Base-by-base conservation (phyloP, 2,797 vertebrate species). In the Anniella stebbinsi region DNA sequence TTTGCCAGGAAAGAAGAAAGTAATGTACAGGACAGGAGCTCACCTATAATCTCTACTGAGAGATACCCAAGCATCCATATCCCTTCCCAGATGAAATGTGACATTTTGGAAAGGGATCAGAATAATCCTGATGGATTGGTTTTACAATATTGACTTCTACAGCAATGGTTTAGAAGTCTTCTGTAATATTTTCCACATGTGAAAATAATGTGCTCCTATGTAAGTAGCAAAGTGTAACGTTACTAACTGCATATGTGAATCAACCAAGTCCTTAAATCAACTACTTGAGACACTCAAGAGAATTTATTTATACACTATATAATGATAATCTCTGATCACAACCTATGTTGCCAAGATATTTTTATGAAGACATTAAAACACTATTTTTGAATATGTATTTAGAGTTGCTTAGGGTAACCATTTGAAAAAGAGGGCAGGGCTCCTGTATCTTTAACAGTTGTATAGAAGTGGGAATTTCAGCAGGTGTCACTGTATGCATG, bases 91-190 rank as follows among this genome's bases (percentile, higher is more conserved):
- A 70, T 57, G 60, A 48, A 41, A 28, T 11, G 21, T 67, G 51
- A 70, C 1, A 54, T 30, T 13, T 85, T 83, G 23, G 13, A 67
- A 8, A 78, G 30, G 17, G 23, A 23, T 23, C 77, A 70, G 6
- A n/a, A 23, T 45, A 48, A 88, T 57, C 15, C 28, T 89, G 13
- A 57, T 33, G 6, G 15, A 36, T 0, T 48, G 15, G 38, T 36
- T 25, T 81, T 87, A 36, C 2, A 63, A 73, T 12, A 63, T 28
- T 90, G 15, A 36, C 9, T n/a, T 60, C 54, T 81, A 66, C 8
- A 75, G 48, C 17, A 87, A 87, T 12, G 45, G 15, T 66, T 81
- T 66, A 69, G 89, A 81, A 81, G 33, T 12, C 45, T 83, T 90
- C n/a, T 67, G 21, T 36, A 81, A 60, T 25, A 36, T 10, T 72